phyloP scores from a whole-genome alignment of 1,140 invertebrate genomes.

The Zophobas morio region DNA sequence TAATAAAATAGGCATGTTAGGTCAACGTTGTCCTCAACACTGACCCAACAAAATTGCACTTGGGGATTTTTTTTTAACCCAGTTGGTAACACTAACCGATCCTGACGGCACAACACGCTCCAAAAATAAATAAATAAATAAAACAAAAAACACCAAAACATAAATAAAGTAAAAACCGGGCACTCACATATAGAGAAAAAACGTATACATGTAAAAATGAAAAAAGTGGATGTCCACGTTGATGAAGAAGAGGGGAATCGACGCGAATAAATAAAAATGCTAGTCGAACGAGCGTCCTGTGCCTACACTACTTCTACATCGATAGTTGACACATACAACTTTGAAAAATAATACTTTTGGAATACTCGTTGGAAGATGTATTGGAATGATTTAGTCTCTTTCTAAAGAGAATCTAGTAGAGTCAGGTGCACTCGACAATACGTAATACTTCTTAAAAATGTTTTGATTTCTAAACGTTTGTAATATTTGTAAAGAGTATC shows the following conservation, averaged over 20 bases:
- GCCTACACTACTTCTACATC: neutral
- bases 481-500: neutral
- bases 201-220: too few relatives aligned
- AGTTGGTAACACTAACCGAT: neutral
- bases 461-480: slow-evolving; percentile 14
- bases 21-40: slow-evolving; percentile 10
- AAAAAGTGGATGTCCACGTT: too few relatives aligned
- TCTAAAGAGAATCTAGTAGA: neutral
- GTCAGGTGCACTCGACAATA: slow-evolving; percentile 13
- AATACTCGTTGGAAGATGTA: neutral
- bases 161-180: too few relatives aligned
- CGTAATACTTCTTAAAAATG: neutral
- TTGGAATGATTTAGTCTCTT: slow-evolving; percentile 1
- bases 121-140: neutral
- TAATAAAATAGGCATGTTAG: slow-evolving; percentile 12
- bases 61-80: neutral
- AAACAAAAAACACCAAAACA: too few relatives aligned
- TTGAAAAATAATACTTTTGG: slow-evolving; percentile 6
- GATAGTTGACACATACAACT: neutral
- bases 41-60: slow-evolving; percentile 23
- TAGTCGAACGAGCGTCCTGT: too few relatives aligned
- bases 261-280: too few relatives aligned
- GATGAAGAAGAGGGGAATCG: too few relatives aligned
- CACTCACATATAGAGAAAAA: too few relatives aligned
- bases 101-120: neutral